Conservation (phyloP, 2,113 vertebrate genomes). For the Sander lucioperca region DNA sequence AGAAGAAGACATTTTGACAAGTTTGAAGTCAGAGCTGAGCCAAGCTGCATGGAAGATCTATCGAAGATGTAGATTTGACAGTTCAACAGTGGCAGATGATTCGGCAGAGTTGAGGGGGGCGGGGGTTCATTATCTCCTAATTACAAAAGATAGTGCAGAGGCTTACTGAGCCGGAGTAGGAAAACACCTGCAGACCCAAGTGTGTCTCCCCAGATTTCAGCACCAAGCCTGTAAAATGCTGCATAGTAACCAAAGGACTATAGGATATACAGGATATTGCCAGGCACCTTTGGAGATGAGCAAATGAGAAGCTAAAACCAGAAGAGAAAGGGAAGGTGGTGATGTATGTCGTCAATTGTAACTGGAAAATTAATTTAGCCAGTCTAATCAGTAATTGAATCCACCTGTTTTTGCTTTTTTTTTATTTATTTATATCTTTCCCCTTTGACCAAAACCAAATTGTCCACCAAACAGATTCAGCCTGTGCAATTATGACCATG, state of each 20-base stretch:
- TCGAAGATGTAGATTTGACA: slow-evolving; percentile 66
- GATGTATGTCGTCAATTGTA: slow-evolving; percentile 36
- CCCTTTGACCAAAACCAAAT: background rate
- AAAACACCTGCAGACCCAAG: slow-evolving; percentile 75
- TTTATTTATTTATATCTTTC: slow-evolving; percentile 6
- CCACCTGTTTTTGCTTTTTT: background rate
- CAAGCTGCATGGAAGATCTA: slow-evolving; percentile 45
- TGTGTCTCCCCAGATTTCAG: slow-evolving; percentile 50
- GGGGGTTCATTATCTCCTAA: slow-evolving; percentile 78
- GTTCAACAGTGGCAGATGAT: slow-evolving; percentile 65
- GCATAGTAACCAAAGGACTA: slow-evolving; percentile 67
- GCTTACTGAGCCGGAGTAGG: slow-evolving; percentile 64
- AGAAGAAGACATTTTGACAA: slow-evolving; percentile 53
- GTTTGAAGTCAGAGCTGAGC: slow-evolving; percentile 53
- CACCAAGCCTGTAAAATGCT: slow-evolving; percentile 48
- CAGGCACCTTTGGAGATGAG: slow-evolving; percentile 36
- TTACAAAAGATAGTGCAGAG: slow-evolving; percentile 68
- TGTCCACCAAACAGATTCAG: slow-evolving; percentile 16
- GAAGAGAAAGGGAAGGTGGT: slow-evolving; percentile 1
- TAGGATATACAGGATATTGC: slow-evolving; percentile 12
- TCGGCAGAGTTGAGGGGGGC: slow-evolving; percentile 44
- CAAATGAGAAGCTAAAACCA: slow-evolving; percentile 39
- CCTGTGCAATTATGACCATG: slow-evolving; percentile 5
- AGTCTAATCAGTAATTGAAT: slow-evolving; percentile 20
- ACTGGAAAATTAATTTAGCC: slow-evolving; percentile 14